phyloP scores from a whole-genome alignment of 2,888 invertebrate genomes.

The Parascotia fuliginaria region DNA sequence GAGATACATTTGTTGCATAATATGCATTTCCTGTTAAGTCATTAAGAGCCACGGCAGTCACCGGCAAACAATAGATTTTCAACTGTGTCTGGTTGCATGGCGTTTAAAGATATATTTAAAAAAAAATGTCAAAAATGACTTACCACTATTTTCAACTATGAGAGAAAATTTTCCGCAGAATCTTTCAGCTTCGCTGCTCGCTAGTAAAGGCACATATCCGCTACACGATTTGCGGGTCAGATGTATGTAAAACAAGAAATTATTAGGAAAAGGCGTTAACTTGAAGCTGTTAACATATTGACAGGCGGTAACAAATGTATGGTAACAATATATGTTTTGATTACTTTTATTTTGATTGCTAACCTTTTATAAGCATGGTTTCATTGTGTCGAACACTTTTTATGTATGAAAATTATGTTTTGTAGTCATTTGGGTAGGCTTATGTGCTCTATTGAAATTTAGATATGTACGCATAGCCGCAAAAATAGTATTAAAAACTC shows the following conservation, averaged over 20 bases:
- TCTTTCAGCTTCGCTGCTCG: conserved; percentile 4
- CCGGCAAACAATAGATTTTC: too few relatives aligned
- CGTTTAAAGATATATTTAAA: too few relatives aligned
- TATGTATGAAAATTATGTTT: conserved; percentile 12
- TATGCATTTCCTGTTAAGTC: too few relatives aligned
- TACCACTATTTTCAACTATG: too few relatives aligned
- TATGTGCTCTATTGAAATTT: conserved; percentile 4
- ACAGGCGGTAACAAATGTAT: conserved; percentile 50
- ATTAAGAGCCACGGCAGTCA: too few relatives aligned
- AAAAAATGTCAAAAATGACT: too few relatives aligned
- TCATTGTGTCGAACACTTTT: conserved; percentile 53
- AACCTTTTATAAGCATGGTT: conserved; percentile 58
- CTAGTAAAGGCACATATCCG: conserved; percentile 15
- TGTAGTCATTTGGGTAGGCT: conserved; percentile 3
- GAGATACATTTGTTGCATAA: too few relatives aligned
- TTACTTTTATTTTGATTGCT: conserved; percentile 47
- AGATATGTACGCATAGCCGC: background rate
- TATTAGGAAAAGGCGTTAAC: conserved; percentile 47
- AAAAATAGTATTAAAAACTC: too few relatives aligned
- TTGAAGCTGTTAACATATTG: conserved; percentile 53
- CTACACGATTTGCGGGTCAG: conserved; percentile 31
- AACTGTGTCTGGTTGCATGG: too few relatives aligned
- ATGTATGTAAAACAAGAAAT: conserved; percentile 49
- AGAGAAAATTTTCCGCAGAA: background rate
- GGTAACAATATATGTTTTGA: conserved; percentile 56